phyloP scores from a whole-genome alignment of 2,888 invertebrate genomes.

The Drosophila robusta region DNA sequence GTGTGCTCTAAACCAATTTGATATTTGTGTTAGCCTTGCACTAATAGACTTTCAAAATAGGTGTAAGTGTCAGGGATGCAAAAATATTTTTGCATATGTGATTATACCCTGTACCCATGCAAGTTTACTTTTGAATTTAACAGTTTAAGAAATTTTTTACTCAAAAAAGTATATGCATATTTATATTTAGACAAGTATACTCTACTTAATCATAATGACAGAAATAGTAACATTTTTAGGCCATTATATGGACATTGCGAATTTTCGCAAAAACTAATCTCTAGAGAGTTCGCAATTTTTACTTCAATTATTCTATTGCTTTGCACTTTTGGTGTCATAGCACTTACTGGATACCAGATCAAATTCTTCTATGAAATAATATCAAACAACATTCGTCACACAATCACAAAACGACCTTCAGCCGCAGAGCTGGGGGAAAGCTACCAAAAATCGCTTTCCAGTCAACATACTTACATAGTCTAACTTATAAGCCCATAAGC shows the following conservation, averaged over 20 bases:
- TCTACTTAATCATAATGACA: not conserved
- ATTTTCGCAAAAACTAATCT: conserved; percentile 9
- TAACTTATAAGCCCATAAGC: conserved; percentile 64
- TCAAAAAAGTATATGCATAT: no score
- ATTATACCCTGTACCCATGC: not conserved
- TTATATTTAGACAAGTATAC: not conserved
- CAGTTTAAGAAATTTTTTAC: no score
- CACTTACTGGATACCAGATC: conserved; percentile 15
- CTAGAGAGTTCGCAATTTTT: conserved; percentile 7
- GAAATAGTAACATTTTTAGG: not conserved
- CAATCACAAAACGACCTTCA: conserved; percentile 66
- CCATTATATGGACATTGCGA: conserved; percentile 1
- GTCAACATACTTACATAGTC: conserved; percentile 18
- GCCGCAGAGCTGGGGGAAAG: conserved; percentile 61
- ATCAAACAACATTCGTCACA: conserved; percentile 29
- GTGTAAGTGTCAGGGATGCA: conserved; percentile 19
- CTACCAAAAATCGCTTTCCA: conserved; percentile 53
- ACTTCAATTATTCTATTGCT: conserved; percentile 10
- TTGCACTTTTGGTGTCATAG: conserved; percentile 21
- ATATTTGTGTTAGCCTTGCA: conserved; percentile 17
- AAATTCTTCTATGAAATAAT: conserved; percentile 49
- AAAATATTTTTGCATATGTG: not conserved
- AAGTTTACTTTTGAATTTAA: not conserved
- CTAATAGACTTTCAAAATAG: conserved; percentile 10
- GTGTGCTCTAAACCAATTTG: conserved; percentile 24